A percentile compares a stretch with the other conserved stretches of the same genome.
Conservation (phyloP, 2,888 invertebrate genomes). For the Cinara cedri region DNA sequence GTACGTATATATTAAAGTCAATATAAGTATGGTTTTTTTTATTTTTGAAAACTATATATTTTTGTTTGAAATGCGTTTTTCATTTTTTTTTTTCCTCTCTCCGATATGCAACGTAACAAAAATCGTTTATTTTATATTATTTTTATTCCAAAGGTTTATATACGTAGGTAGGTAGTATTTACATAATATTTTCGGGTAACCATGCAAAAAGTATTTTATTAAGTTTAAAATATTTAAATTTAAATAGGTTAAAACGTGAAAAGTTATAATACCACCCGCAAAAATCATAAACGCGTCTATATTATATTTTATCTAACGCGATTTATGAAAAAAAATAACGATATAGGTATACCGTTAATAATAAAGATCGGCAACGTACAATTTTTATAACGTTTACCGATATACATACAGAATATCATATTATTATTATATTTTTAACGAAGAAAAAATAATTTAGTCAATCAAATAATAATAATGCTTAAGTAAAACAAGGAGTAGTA, state of each 20-base stretch:
- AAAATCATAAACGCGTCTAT: background rate
- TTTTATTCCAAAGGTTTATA: background rate
- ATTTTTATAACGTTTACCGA: too few relatives aligned
- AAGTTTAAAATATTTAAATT: background rate
- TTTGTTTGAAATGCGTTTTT: background rate
- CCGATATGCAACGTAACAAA: background rate
- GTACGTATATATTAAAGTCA: background rate
- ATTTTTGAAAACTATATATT: background rate
- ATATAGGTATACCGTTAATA: background rate
- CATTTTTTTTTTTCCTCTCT: background rate
- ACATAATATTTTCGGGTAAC: background rate
- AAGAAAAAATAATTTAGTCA: too few relatives aligned
- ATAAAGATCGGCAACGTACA: background rate
- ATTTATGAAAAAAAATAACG: too few relatives aligned
- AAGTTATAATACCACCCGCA: background rate
- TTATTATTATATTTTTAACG: too few relatives aligned
- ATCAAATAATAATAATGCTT: too few relatives aligned
- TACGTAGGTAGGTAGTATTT: background rate
- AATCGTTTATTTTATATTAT: constrained; percentile 5
- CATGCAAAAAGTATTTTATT: background rate
- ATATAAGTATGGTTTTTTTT: background rate
- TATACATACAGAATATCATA: too few relatives aligned
- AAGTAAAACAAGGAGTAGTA: too few relatives aligned
- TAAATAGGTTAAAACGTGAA: background rate
- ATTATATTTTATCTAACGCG: too few relatives aligned